Evolutionary conservation across 2,797 vertebrate species (phyloP).

Genomic region (Mus spretus): DNA sequence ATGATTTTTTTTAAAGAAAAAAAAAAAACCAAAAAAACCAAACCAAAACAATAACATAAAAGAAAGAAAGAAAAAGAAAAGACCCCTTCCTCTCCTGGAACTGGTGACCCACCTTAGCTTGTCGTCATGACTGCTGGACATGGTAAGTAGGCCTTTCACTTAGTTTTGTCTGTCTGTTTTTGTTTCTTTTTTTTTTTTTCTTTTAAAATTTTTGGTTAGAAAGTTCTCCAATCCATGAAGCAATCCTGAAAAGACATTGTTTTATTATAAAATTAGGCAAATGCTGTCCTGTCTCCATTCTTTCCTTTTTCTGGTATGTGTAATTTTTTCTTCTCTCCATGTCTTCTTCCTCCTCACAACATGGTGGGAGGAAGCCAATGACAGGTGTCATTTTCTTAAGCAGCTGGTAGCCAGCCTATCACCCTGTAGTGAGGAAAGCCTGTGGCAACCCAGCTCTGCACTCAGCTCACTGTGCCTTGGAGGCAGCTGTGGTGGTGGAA

Average conservation of each 20-base stretch:
- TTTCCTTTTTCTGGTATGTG: conserved; percentile 80
- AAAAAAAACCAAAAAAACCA: conserved; percentile 82
- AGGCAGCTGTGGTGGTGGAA: conserved; percentile 97
- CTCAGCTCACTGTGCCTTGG: conserved; percentile 97
- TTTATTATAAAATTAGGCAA: conserved; percentile 93
- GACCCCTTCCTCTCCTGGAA: conserved; percentile 92
- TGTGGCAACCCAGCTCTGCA: conserved; percentile 74
- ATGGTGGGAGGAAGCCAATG: conserved; percentile 84
- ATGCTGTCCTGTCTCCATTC: conserved; percentile 89
- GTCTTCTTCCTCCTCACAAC: conserved; percentile 84
- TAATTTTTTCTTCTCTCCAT: conserved; percentile 72
- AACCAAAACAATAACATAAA: conserved; percentile 86
- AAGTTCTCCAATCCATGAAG: conserved; percentile 93
- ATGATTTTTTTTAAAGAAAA: conserved; percentile 86
- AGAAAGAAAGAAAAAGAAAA: conserved; percentile 86
- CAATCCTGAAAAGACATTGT: conserved; percentile 94
- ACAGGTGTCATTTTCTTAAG: conserved; percentile 79
- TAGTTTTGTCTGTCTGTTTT: conserved; percentile 89
- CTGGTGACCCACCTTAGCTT: conserved; percentile 93
- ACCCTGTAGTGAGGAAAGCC: conserved; percentile 79
- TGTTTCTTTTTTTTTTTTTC: conserved; percentile 81
- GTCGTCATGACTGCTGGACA: conserved; percentile 93
- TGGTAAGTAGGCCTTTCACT: conserved; percentile 93
- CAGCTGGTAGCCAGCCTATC: conserved; percentile 85
- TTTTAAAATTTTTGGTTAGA: conserved; percentile 92